Evolutionary conservation across 2,113 vertebrate species (phyloP).

Genomic region (Genyomyrus donnyi): DNA sequence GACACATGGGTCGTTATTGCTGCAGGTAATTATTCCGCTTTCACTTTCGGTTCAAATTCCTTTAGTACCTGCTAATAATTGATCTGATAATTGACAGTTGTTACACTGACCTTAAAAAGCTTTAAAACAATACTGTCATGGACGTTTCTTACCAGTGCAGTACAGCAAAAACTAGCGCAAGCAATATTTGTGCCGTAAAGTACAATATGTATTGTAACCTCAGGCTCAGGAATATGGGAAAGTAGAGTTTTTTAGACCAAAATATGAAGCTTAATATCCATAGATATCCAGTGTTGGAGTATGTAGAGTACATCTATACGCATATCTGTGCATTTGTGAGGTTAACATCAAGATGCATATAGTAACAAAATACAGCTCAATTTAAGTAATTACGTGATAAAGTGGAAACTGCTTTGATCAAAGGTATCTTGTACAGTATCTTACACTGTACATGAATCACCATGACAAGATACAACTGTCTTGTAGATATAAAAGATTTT

Average conservation of each 20-base stretch:
- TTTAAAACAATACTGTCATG: not conserved
- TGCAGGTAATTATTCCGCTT: conserved; percentile 39
- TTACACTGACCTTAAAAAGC: not conserved
- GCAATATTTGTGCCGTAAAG: not conserved
- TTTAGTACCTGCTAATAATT: not conserved
- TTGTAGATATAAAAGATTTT: not conserved
- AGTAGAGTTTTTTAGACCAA: not conserved
- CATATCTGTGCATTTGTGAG: not conserved
- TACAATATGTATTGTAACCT: not conserved
- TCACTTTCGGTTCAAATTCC: not conserved
- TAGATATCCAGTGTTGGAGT: not conserved
- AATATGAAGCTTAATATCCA: not conserved
- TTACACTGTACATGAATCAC: not conserved
- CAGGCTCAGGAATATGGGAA: not conserved
- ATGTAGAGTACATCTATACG: not conserved
- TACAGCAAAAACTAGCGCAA: not conserved
- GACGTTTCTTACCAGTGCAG: not conserved
- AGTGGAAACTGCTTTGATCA: not conserved
- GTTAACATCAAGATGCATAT: not conserved
- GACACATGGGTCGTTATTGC: conserved; percentile 62
- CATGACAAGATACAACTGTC: not conserved
- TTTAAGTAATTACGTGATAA: not conserved
- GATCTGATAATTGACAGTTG: not conserved
- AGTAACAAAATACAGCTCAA: not conserved
- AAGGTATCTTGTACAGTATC: not conserved